A percentile compares a stretch with the other conserved stretches of the same genome.
phyloP scores from a whole-genome alignment of 2,888 invertebrate species.

The Listrodromus nycthemerus region DNA sequence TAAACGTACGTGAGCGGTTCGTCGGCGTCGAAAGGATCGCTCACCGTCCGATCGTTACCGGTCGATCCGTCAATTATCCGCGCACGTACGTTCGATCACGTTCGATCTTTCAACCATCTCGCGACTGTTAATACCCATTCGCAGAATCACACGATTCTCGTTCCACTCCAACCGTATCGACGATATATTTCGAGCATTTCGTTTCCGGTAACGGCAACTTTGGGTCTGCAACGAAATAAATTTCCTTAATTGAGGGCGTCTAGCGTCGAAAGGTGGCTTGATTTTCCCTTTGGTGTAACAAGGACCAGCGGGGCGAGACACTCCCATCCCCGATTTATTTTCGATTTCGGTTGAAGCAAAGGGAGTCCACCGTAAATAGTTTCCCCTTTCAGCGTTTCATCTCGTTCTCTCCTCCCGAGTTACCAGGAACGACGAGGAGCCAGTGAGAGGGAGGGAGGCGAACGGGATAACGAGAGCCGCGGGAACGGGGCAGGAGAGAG shows the following conservation, averaged over 20 bases:
- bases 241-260: conserved; percentile 74
- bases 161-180: conserved; percentile 48
- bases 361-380: conserved; percentile 32
- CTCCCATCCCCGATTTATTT: conserved; percentile 42
- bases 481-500: conserved; percentile 31
- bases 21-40: conserved; percentile 64
- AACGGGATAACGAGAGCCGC: conserved; percentile 37
- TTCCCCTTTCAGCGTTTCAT: neutral
- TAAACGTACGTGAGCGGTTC: conserved; percentile 62
- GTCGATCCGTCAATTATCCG: conserved; percentile 74
- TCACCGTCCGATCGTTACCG: conserved; percentile 67
- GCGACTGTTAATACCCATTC: conserved; percentile 26
- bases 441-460: conserved; percentile 24
- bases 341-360: conserved; percentile 39
- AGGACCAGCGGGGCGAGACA: conserved; percentile 2
- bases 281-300: conserved; percentile 69
- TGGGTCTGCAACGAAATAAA: conserved; percentile 73
- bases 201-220: conserved; percentile 30
- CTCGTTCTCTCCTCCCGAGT: neutral
- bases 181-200: no score
- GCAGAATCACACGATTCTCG: conserved; percentile 16
- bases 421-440: conserved; percentile 23
- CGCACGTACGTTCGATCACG: conserved; percentile 43
- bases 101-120: conserved; percentile 57
- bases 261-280: conserved; percentile 63